Evolutionary conservation across 1,140 invertebrate genomes (phyloP).

Genomic region (Helicoverpa zea): DNA sequence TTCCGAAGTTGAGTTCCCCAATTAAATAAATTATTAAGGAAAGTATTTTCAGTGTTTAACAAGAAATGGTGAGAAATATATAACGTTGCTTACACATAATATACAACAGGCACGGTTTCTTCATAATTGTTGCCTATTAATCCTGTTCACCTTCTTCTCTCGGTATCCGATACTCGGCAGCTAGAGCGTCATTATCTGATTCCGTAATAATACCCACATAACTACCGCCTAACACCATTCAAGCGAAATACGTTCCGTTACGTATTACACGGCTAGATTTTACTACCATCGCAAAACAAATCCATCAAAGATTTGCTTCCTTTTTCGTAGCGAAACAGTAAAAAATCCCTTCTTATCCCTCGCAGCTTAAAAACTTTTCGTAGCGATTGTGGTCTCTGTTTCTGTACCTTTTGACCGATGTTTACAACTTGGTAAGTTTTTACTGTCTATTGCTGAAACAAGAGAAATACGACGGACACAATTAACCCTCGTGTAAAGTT

Average conservation of each 20-base stretch:
- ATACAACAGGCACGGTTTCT: background rate
- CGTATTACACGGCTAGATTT: background rate
- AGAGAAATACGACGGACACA: constrained; percentile 49
- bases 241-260: background rate
- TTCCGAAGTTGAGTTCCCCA: too few species aligned
- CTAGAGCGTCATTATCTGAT: constrained; percentile 1
- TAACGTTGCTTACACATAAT: too few species aligned
- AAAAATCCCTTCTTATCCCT: constrained; percentile 18
- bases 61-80: too few species aligned
- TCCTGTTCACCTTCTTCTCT: background rate
- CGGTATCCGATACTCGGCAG: background rate
- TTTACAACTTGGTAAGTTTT: constrained; percentile 49
- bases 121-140: background rate
- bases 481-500: constrained; percentile 52
- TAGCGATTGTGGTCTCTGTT: constrained; percentile 8
- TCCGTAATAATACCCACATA: background rate
- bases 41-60: too few species aligned
- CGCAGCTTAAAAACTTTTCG: constrained; percentile 21
- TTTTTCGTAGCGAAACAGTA: constrained; percentile 19
- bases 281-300: background rate
- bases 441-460: constrained; percentile 48
- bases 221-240: background rate
- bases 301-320: background rate
- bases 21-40: too few species aligned
- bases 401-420: constrained; percentile 24